Base-by-base conservation (phyloP, 2,888 invertebrate species). In the Hyposoter didymator region DNA sequence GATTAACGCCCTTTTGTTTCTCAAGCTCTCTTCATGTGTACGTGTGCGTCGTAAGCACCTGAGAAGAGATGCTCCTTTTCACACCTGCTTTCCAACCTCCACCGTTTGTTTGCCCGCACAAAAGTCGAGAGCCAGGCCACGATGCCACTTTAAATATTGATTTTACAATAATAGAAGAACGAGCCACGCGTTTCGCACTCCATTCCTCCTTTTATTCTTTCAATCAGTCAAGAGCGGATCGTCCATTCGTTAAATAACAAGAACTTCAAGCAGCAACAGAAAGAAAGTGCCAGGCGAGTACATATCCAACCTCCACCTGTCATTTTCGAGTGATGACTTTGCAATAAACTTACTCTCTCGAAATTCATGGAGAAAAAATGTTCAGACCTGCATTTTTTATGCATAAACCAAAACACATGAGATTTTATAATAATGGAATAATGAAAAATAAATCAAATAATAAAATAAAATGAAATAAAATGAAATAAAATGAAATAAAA, bases 321-420 rank as follows among this genome's bases (percentile, higher is more conserved):
- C 88, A 88, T 89, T 90, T 90, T 90, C 76, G 75, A 86, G 83
- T 67, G 88, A 89, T 91, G 90, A 91, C 90, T 90, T 62, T 76
- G 86, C 89, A 66, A 75, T 67, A 75, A 82, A 86, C 82, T 83
- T 81, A 80, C 22, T 64, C 69, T 72, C 52, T 19, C 39, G 17
- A 17, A 67, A 67, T 45, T 62, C 2, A 32, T 55, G 10, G 2
- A n/a, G 1, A 62, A 32, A 62, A 32, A 17, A 62, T n/a, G 17
- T 52, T 22, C 17, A 28, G 14, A 47, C 47, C 7, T 47, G 28
- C 28, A 14, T 59, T 28, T 59, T 4, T 28, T 59, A 28, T 28
- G 14, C 3, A 14, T 1, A 14, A 55, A 55, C 17, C 22, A n/a
- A n/a, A n/a, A 22, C 2, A 62, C 32, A 35, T 32, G 32, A n/a